Percentiles rank a stretch among this genome's conserved stretches.
Evolutionary conservation across 2,797 vertebrate genomes (phyloP).

Genomic region (Pseudochirops cupreus): DNA sequence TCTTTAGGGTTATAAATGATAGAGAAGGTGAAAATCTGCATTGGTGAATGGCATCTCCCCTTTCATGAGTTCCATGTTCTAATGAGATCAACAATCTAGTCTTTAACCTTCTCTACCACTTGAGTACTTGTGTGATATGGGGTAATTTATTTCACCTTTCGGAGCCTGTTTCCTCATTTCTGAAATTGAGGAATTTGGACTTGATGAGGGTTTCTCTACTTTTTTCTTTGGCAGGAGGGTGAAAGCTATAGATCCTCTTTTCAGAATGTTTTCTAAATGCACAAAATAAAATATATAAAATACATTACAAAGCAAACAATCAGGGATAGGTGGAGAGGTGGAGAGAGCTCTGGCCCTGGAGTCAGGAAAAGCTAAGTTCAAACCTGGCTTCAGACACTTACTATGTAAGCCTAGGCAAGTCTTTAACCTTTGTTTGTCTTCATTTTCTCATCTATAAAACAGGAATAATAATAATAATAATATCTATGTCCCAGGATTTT

Average conservation of each 20-base stretch:
- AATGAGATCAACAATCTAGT: background rate
- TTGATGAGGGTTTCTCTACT: background rate
- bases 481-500: background rate
- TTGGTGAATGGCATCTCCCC: background rate
- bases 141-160: background rate
- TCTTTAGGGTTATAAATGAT: background rate
- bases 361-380: too few species aligned
- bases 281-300: background rate
- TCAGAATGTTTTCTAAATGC: background rate
- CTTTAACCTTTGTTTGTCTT: too few species aligned
- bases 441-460: too few species aligned
- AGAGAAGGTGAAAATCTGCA: background rate
- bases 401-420: too few species aligned
- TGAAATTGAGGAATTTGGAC: background rate
- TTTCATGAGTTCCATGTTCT: background rate
- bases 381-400: too few species aligned
- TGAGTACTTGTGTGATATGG: background rate
- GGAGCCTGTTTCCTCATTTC: background rate
- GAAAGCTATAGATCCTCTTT: conserved; percentile 6
- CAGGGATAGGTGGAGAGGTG: background rate
- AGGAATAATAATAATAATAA: background rate
- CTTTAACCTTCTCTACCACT: background rate
- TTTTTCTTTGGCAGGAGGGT: conserved; percentile 60
- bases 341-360: too few species aligned
- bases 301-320: background rate